Evolutionary conservation across 2,888 invertebrate genomes (phyloP), one percentile per base, ranked within the genome.

Genomic region (Thymelicus lineola): DNA sequence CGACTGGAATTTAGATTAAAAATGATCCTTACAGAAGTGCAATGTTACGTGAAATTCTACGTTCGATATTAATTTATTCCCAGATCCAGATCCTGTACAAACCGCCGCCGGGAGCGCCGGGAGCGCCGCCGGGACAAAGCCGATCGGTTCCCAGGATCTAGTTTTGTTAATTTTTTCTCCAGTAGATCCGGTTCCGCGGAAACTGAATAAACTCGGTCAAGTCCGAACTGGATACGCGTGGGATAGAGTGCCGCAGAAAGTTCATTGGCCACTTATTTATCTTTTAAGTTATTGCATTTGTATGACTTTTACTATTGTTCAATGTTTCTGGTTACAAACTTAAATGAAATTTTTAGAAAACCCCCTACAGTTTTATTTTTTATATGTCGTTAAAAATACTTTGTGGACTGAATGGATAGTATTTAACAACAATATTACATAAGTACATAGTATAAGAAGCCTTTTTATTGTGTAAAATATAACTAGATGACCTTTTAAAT

Each of bases 1-100:
- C 74, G 81, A 74, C 74, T 71, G 88, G 90, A 90, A 90, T 90
- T 90, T 89, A 86, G 90, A 90, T 90, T 89, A 89, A 89, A 89
- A 90, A 88, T 88, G 83, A 88, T 88, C 82, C 82, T 79, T 75
- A 79, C 80, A 83, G 78, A 87, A 83, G 87, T 86, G 86, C 84
- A 87, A 85, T 86, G 86, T 85, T 84, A 84, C 84, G 86, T 86
- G 80, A 86, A 88, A 86, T 84, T 73, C 73, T 74, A 63, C 63
- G 66, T 72, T 67, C 66, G 75, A 72, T 75, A 76, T 77, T 77
- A 77, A 77, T 77, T 77, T 75, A 77, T 76, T 75, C 76, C 70
- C 17, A 17, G 46, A 73, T 67, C 70, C 17, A 17, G 46, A 73
- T 69, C 72, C 75, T 70, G 36, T 55, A 67, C 67, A 70, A 64